Percentiles rank a stretch among this genome's conserved stretches.
phyloP scores from a whole-genome alignment of 1,140 invertebrate genomes.

The Drosophila bocqueti region DNA sequence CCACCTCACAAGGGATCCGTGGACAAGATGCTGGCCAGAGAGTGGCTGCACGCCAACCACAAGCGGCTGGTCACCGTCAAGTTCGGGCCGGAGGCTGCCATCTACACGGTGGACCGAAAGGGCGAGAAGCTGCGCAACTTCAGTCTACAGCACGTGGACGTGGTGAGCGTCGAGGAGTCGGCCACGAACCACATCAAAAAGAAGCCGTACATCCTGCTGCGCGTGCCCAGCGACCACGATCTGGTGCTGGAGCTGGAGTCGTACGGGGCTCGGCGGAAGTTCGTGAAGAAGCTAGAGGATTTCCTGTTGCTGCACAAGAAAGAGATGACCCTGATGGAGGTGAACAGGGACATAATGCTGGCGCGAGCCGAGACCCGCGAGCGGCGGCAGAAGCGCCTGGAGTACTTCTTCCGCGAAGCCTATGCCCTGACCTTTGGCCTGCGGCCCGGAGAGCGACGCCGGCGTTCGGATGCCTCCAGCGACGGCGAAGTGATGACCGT shows the following conservation, averaged over 20 bases:
- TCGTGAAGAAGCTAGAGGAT: constrained; percentile 94
- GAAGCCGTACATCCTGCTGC: constrained; percentile 93
- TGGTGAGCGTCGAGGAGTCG: constrained; percentile 93
- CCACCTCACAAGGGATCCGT: constrained; percentile 89
- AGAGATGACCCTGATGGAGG: constrained; percentile 85
- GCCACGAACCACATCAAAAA: constrained; percentile 91
- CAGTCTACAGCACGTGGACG: constrained; percentile 90
- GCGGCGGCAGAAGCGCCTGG: constrained; percentile 95
- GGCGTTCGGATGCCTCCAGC: constrained; percentile 90
- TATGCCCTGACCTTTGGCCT: constrained; percentile 97
- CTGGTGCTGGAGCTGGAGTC: constrained; percentile 97
- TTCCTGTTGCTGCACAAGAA: constrained; percentile 94
- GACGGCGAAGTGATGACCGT: constrained; percentile 95
- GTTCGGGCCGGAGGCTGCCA: constrained; percentile 92
- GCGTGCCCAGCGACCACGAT: constrained; percentile 97
- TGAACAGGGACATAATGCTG: constrained; percentile 93
- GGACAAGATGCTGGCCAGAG: constrained; percentile 96
- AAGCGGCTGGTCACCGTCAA: constrained; percentile 96
- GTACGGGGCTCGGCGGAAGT: constrained; percentile 92
- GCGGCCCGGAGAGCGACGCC: constrained; percentile 89
- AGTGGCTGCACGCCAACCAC: constrained; percentile 98
- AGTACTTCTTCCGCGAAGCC: constrained; percentile 99
- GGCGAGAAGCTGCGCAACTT: constrained; percentile 94
- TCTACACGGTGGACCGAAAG: constrained; percentile 94
- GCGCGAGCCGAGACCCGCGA: constrained; percentile 98